Evolutionary conservation across 2,797 vertebrate genomes (phyloP).

Genomic region (Lagothrix lagotricha): DNA sequence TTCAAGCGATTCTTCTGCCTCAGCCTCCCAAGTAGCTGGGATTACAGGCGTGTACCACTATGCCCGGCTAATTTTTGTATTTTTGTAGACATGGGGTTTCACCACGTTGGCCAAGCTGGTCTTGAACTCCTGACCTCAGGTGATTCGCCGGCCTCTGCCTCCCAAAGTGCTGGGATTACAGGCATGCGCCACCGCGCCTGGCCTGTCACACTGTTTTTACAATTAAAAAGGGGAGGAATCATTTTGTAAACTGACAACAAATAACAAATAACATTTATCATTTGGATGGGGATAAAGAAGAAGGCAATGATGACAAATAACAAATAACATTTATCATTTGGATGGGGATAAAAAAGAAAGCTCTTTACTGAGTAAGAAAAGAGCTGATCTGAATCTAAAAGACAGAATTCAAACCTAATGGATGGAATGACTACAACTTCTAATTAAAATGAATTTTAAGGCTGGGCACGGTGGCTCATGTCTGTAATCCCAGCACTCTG

Average conservation of each 20-base stretch:
- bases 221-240: neutral
- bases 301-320: neutral
- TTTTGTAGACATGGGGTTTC: neutral
- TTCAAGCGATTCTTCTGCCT: no score
- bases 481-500: neutral
- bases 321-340: neutral
- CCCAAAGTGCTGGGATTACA: neutral
- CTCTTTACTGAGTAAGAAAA: neutral
- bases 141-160: neutral
- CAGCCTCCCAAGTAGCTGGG: no score
- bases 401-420: neutral
- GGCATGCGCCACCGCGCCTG: neutral
- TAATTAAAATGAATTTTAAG: constrained; percentile 23
- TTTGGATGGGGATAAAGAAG: neutral
- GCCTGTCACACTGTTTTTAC: neutral
- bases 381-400: neutral
- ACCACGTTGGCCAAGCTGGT: neutral
- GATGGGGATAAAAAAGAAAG: neutral
- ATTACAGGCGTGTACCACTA: no score
- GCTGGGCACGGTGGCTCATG: neutral
- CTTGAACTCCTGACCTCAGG: neutral
- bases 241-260: constrained; percentile 26
- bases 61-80: neutral
- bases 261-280: neutral
- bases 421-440: neutral